Evolutionary conservation across 2,797 vertebrate species (phyloP).

Genomic region (Danionella dracula): DNA sequence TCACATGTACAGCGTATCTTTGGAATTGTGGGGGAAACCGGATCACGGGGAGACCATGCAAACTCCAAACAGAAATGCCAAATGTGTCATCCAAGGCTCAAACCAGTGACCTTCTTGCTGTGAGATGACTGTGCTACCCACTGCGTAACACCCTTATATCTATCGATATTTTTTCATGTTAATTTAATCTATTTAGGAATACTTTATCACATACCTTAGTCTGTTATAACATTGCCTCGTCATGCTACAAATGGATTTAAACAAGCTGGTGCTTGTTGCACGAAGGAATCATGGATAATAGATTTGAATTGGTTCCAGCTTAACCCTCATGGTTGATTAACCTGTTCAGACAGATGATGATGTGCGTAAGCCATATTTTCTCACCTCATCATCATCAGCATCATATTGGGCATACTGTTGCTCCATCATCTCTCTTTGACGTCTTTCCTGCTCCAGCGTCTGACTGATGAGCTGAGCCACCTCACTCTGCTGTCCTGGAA

Average conservation of each 20-base stretch:
- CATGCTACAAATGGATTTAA: background rate
- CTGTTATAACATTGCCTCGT: background rate
- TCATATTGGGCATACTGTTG: conserved; percentile 95
- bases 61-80: too few species aligned
- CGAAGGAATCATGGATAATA: background rate
- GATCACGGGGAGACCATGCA: too few species aligned
- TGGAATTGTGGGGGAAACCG: too few species aligned
- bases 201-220: too few species aligned
- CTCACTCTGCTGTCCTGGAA: conserved; percentile 95
- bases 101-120: too few species aligned
- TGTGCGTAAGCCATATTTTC: conserved; percentile 14
- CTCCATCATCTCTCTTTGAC: conserved; percentile 90
- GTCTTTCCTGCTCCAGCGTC: conserved; percentile 92
- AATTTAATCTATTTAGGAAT: too few species aligned
- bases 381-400: conserved; percentile 95
- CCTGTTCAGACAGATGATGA: background rate
- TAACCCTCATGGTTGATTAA: background rate
- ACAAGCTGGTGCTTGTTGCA: conserved; percentile 13
- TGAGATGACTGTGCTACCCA: too few species aligned
- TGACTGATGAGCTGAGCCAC: conserved; percentile 96
- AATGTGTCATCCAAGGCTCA: too few species aligned
- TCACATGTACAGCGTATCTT: too few species aligned
- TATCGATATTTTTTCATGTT: too few species aligned
- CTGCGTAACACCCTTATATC: too few species aligned
- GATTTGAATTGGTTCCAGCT: conserved; percentile 18